Conservation (phyloP, 1,140 invertebrate genomes). For the Helicorthomorpha holstii region DNA sequence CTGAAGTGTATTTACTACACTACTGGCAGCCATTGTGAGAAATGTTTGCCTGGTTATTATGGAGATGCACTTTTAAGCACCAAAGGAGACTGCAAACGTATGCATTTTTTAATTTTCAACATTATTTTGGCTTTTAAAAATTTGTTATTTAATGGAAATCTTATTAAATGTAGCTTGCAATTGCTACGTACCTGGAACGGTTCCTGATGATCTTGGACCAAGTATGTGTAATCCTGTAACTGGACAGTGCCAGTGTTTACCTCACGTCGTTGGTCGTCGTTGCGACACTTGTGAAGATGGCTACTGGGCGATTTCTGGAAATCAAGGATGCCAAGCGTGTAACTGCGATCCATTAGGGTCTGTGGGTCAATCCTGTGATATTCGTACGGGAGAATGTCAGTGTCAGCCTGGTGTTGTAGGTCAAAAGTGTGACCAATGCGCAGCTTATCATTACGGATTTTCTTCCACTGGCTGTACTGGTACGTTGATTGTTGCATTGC, state of each 20-base stretch:
- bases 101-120: slow-evolving; percentile 7
- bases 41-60: slow-evolving; percentile 73
- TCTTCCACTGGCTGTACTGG: slow-evolving; percentile 57
- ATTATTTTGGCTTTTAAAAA: not conserved
- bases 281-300: slow-evolving; percentile 78
- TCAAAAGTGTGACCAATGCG: slow-evolving; percentile 64
- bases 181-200: slow-evolving; percentile 62
- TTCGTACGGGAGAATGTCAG: slow-evolving; percentile 62
- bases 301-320: slow-evolving; percentile 62
- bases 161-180: slow-evolving; percentile 40
- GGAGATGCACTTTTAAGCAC: slow-evolving; percentile 69
- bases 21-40: slow-evolving; percentile 61
- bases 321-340: slow-evolving; percentile 63
- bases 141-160: not conserved
- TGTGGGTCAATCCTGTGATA: slow-evolving; percentile 61
- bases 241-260: slow-evolving; percentile 71
- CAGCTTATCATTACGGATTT: slow-evolving; percentile 74
- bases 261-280: slow-evolving; percentile 68
- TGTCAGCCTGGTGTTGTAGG: slow-evolving; percentile 74
- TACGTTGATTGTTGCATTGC: slow-evolving; percentile 4
- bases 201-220: slow-evolving; percentile 39
- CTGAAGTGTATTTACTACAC: slow-evolving; percentile 95
- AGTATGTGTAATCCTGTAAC: slow-evolving; percentile 58
- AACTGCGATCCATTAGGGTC: slow-evolving; percentile 74
- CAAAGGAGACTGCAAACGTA: slow-evolving; percentile 72